phyloP scores from a whole-genome alignment of 2,113 vertebrate genomes.

The Theristicus caerulescens region DNA sequence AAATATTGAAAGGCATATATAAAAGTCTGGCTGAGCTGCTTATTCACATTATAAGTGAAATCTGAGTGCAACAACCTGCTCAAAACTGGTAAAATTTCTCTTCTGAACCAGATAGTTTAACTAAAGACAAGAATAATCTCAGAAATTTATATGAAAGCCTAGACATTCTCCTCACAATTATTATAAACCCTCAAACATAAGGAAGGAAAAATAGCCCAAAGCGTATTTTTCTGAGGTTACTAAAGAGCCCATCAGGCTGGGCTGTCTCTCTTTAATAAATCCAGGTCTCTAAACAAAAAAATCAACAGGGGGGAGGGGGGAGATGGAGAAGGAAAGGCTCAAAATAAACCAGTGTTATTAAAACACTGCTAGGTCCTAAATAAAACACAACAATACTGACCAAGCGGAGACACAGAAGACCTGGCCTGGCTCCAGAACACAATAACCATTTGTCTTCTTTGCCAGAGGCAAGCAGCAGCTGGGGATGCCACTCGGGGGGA shows the following conservation, averaged over 20 bases:
- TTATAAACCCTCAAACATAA: neutral
- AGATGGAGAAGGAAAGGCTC: neutral
- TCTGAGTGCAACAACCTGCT: neutral
- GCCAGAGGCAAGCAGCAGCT: slow-evolving; percentile 50
- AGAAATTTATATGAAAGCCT: neutral
- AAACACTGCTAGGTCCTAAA: slow-evolving; percentile 11
- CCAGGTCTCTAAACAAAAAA: neutral
- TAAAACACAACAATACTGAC: slow-evolving; percentile 35
- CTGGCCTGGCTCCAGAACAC: slow-evolving; percentile 1
- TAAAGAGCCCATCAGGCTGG: neutral
- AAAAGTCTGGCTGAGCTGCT: neutral
- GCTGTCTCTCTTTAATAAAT: neutral
- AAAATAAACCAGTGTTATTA: slow-evolving; percentile 7
- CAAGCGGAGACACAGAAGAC: neutral
- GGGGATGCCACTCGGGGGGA: neutral
- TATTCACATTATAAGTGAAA: neutral
- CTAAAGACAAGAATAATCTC: neutral
- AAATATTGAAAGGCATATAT: neutral
- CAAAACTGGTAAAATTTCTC: neutral
- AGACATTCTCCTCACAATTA: neutral
- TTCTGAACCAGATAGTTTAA: neutral
- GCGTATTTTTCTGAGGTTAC: neutral
- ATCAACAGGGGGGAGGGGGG: neutral
- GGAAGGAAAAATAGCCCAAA: neutral
- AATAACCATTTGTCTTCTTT: slow-evolving; percentile 46